phyloP scores from a whole-genome alignment of 1,140 invertebrate species.

The Drosophila nasuta region DNA sequence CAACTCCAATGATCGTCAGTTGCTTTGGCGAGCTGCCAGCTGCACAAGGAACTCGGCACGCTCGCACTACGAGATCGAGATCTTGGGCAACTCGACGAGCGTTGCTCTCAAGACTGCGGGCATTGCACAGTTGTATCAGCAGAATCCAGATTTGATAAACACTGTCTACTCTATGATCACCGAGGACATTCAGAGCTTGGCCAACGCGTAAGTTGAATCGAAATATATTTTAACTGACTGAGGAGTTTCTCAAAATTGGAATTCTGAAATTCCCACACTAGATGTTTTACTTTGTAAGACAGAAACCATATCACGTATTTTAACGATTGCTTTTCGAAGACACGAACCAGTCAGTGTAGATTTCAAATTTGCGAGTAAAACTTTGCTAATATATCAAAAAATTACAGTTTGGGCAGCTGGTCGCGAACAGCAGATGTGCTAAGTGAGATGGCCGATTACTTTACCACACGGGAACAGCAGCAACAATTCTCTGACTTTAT shows the following conservation, averaged over 20 bases:
- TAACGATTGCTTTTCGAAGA: too few species aligned
- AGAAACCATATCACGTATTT: too few species aligned
- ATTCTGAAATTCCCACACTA: too few species aligned
- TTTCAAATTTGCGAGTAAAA: too few species aligned
- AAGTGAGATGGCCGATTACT: conserved; percentile 83
- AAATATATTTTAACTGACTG: too few species aligned
- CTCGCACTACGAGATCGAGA: conserved; percentile 40
- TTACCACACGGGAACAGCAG: conserved; percentile 78
- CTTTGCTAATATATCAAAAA: too few species aligned
- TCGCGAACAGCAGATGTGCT: conserved; percentile 80
- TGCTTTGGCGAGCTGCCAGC: conserved; percentile 57
- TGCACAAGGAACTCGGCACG: conserved; percentile 47
- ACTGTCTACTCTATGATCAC: conserved; percentile 58
- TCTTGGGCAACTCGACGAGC: conserved; percentile 30
- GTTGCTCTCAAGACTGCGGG: conserved; percentile 56
- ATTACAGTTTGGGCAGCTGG: conserved; percentile 73
- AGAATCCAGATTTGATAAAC: conserved; percentile 81
- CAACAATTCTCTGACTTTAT: conserved; percentile 28
- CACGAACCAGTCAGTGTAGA: too few species aligned
- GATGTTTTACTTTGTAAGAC: too few species aligned
- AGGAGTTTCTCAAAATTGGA: too few species aligned
- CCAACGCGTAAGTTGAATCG: conserved; percentile 52
- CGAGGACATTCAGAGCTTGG: conserved; percentile 42
- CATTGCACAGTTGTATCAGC: conserved; percentile 81
- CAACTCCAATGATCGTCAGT: conserved; percentile 41